Base-by-base conservation (phyloP, 2,113 vertebrate genomes). In the Chamaea fasciata region DNA sequence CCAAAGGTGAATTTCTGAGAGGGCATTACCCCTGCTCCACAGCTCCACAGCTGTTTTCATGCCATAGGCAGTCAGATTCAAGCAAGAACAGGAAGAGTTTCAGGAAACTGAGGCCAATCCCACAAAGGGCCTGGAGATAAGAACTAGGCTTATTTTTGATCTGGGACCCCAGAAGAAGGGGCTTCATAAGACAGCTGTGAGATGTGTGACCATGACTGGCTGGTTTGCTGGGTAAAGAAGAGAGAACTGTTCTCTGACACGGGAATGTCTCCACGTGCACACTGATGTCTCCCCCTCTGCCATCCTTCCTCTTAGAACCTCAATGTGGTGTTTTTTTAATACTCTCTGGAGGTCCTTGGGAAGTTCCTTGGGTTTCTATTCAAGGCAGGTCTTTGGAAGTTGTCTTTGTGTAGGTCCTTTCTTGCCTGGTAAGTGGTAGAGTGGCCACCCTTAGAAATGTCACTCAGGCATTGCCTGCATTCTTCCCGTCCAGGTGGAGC, bases 401-500 rank as follows among this genome's bases (percentile, higher is more conserved):
- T 56, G 26, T 59, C 22, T 75, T 73, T 30, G 7, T 10, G 21
- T 23, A 31, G 15, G 18, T 49, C 21, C 27, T 17, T 76, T 70
- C 27, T 50, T 41, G 30, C 35, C 13, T 28, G 65, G 17, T 37
- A 37, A 53, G 27, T 27, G 20, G 16, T 42, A 56, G 33, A 12
- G 6, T 6, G 39, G 16, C 26, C 70, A 59, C 23, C 27, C 64
- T 22, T 19, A 62, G 78, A 2, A 49, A 31, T 21, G 20, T 41
- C 39, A 26, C 33, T 60, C 11, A 8, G 19, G 9, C 56, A 13
- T 39, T 94, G 35, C 47, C 50, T 65, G 37, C 13, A 4, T 47
- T 62, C 31, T 44, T 60, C 67, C 60, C 52, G 11, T 82, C n/a
- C 93, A 98, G 98, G 98, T 98, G 49, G 97, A 95, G 0, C 59